Base-by-base conservation (phyloP, 2,797 vertebrate genomes). In the Molossus molossus region DNA sequence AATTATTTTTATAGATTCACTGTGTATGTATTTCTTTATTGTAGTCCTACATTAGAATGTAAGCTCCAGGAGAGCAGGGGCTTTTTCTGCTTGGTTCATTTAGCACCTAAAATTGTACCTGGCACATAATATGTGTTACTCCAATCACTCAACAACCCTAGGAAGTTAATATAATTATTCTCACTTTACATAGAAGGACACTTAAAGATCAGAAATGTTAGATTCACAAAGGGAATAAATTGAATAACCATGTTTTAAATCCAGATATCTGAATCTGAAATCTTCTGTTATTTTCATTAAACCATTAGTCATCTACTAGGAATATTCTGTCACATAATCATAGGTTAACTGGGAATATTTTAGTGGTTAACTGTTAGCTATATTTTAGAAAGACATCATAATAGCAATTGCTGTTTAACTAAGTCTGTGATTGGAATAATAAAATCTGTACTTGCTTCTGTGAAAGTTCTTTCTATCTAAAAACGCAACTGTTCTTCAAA, bases 351-450 rank as follows among this genome's bases (percentile, higher is more conserved):
- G 25, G 73, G 79, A 94, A 57, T 95, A 87, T 89, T 96, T 72
- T 73, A 91, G 70, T 84, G 48, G 55, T 84, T 84, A 94, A 91
- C 25, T 18, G 5, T 88, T 90, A 94, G 58, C 14, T 58, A 75
- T 76, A 65, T 87, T 92, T 94, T 92, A 23, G 21, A 96, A 96
- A 96, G 94, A 7, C 21, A 87, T 57, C 18, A 23, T 82, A 70
- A 81, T 69, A 96, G 33, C 94, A 96, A 97, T 96, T 95, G 65
- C 86, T 95, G 3, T 96, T 94, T 96, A 85, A 97, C 92, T 95
- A 94, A 97, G 29, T 76, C 80, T 89, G 72, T 94, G 97, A 96
- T 94, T 95, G 6, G 95, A 97, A 97, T 96, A 95, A 97, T 96
- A 97, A 96, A 95, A 96, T 87, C 64, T 48, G 70, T 85, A 76